phyloP scores from a whole-genome alignment of 1,140 invertebrate species.

The Chionoecetes opilio region DNA sequence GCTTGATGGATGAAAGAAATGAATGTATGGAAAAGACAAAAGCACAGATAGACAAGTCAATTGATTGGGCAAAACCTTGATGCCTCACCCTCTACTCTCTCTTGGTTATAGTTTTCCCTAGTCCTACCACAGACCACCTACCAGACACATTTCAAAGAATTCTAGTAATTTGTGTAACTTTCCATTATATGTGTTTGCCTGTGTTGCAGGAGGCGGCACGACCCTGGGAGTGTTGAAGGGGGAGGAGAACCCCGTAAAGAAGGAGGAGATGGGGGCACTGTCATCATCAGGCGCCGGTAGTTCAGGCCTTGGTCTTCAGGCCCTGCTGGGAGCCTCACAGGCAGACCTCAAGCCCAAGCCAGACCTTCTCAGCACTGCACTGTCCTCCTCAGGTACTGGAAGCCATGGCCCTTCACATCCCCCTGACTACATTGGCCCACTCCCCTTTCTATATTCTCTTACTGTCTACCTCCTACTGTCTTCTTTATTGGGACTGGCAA shows the following conservation, averaged over 20 bases:
- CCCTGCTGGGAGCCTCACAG: conserved; percentile 63
- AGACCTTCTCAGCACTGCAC: conserved; percentile 76
- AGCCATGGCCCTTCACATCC: too few species aligned
- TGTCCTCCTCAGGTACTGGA: conserved; percentile 77
- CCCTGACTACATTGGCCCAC: too few species aligned
- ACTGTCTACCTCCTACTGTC: too few species aligned
- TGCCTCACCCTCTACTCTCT: too few species aligned
- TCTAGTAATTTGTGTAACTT: background rate
- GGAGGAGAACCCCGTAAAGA: conserved; percentile 67
- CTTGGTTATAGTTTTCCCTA: too few species aligned
- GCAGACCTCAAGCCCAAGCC: conserved; percentile 68
- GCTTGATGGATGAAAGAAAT: too few species aligned
- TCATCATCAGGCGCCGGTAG: conserved; percentile 70
- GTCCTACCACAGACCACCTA: background rate
- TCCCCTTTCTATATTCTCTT: too few species aligned
- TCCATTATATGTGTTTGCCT: background rate
- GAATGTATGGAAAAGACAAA: too few species aligned
- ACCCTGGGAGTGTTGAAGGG: conserved; percentile 77
- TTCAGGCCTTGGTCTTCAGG: conserved; percentile 65
- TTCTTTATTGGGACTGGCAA: too few species aligned
- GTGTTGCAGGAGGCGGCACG: conserved; percentile 70
- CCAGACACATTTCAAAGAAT: too few species aligned
- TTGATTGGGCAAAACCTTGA: too few species aligned
- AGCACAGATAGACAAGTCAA: too few species aligned
- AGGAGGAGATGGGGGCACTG: conserved; percentile 35